Base-by-base conservation (phyloP, 2,797 vertebrate species). In the Lerista edwardsae region DNA sequence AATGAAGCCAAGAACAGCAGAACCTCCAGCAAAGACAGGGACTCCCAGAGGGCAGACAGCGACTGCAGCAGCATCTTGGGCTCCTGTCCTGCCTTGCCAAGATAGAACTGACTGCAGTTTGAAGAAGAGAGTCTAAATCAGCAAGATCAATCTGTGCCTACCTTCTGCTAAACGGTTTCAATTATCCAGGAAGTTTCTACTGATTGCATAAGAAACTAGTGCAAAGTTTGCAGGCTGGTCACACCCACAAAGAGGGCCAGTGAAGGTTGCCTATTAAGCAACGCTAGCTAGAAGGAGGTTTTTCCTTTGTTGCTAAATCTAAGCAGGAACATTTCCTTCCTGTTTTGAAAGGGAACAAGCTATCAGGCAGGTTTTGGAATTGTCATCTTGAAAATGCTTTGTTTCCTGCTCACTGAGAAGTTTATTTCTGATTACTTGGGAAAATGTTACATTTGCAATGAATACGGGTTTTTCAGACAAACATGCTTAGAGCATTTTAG, bases 1-100 rank as follows among this genome's bases (percentile, higher is more conserved):
- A 96, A 74, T 1, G 91, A 71, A 0, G 92, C 3, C 39, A 95
- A 21, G 36, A 96, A 93, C 76, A 97, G 2, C 25, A 97, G 77
- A 4, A 94, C 5, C 55, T 75, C 91, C 75, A 85, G 95, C 21
- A 95, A 41, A 75, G 95, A 91, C 64, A 96, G 73, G 65, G 25
- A 91, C 0, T 95, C 93, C 82, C 93, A 91, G n/a, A 92, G 51
- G 3, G 4, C 31, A 25, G 14, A 27, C 73, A 25, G 61, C 80
- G 69, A 7, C 17, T 77, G 41, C 0, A 19, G 51, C 29, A 0
- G 59, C 39, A 39, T 77, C 10, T 47, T 27, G 0, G 1, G 23
- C 47, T 44, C 86, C 83, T 68, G 39, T 10, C 75, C 78, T 27
- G 2, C 19, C 39, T 69, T 62, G 39, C 25, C 59, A 1, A 23